Conservation (phyloP, 2,888 invertebrate genomes). For the Sabatieria punctata region DNA sequence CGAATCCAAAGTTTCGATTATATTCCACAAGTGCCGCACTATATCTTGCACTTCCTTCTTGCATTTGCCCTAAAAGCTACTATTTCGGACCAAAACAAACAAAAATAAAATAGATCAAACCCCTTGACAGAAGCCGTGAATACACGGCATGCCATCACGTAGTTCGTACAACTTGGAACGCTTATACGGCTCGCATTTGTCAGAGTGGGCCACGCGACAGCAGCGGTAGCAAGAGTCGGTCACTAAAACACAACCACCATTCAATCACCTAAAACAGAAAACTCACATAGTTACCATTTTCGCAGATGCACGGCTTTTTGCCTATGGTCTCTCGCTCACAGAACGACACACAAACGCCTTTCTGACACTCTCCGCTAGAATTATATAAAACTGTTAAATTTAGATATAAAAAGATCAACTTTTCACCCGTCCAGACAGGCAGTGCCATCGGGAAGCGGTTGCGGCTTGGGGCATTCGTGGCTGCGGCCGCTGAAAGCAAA, state of each 20-base stretch:
- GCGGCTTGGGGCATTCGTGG: slow-evolving; percentile 64
- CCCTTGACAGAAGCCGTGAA: slow-evolving; percentile 30
- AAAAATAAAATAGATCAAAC: too few species aligned
- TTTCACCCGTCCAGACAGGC: slow-evolving; percentile 57
- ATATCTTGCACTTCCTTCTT: slow-evolving; percentile 87
- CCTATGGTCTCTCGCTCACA: slow-evolving; percentile 67
- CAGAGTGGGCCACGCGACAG: slow-evolving; percentile 43
- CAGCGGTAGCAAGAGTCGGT: slow-evolving; percentile 80
- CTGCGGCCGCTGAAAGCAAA: slow-evolving; percentile 50
- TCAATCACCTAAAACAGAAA: not conserved
- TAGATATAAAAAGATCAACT: too few species aligned
- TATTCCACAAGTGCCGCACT: slow-evolving; percentile 88
- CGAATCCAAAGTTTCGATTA: slow-evolving; percentile 86
- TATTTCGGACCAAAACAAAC: too few species aligned
- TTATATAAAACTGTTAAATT: not conserved
- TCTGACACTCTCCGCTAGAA: slow-evolving; percentile 59
- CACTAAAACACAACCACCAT: slow-evolving; percentile 42
- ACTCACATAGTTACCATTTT: slow-evolving; percentile 50
- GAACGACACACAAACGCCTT: slow-evolving; percentile 77
- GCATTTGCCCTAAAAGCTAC: slow-evolving; percentile 2
- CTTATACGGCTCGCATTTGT: slow-evolving; percentile 2
- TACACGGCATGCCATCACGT: slow-evolving; percentile 85
- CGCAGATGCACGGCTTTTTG: slow-evolving; percentile 86
- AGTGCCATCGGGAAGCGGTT: slow-evolving; percentile 65
- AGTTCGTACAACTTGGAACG: slow-evolving; percentile 41